Conservation (phyloP, 2,113 vertebrate species). For the Platichthys flesus region DNA sequence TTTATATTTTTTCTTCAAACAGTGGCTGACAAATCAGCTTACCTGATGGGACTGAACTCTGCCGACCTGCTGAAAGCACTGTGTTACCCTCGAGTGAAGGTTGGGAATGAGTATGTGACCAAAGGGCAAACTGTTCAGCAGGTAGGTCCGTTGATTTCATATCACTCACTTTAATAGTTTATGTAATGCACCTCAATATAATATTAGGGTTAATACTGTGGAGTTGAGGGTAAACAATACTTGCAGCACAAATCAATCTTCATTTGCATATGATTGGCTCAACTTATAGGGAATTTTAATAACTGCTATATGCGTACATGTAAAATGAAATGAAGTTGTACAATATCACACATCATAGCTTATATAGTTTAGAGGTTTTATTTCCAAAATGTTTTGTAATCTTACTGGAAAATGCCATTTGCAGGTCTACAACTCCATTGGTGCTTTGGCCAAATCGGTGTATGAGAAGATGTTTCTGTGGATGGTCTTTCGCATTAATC, state of each 20-base stretch:
- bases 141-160: slow-evolving; percentile 31
- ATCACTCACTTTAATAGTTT: too few relatives aligned
- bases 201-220: not conserved
- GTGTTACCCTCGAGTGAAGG: slow-evolving; percentile 74
- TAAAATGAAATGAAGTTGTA: not conserved
- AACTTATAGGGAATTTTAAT: too few relatives aligned
- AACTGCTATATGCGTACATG: too few relatives aligned
- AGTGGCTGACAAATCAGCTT: slow-evolving; percentile 76
- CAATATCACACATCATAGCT: not conserved
- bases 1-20: not conserved
- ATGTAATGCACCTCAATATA: not conserved
- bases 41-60: slow-evolving; percentile 75
- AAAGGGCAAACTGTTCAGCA: slow-evolving; percentile 78
- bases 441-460: slow-evolving; percentile 75
- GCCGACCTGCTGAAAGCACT: slow-evolving; percentile 70
- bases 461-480: slow-evolving; percentile 81
- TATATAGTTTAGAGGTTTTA: not conserved
- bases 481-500: slow-evolving; percentile 79
- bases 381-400: not conserved
- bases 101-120: slow-evolving; percentile 75
- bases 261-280: too few relatives aligned
- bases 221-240: too few relatives aligned
- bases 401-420: not conserved
- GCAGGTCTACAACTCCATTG: slow-evolving; percentile 75
- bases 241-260: too few relatives aligned